These are phyloP conservation scores for Metopolophium dirhodum DNA, from an alignment of 1,140 invertebrate species.

Conservation along the genomic window DNA sequence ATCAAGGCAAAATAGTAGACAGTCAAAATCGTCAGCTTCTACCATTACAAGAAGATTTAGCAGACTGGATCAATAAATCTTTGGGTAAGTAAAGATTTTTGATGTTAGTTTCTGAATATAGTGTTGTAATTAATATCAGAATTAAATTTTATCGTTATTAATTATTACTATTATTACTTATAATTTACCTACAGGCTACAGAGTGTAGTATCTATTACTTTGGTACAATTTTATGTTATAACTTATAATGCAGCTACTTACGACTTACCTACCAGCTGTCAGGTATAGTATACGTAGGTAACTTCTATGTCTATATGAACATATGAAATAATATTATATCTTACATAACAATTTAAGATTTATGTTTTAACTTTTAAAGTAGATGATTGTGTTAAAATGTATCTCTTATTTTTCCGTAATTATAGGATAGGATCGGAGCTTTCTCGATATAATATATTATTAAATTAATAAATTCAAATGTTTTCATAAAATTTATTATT, in stretches of 20 bases:
- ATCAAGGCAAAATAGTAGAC: constrained; percentile 76
- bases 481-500: background rate
- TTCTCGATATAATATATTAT: too few relatives aligned
- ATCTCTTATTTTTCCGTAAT: too few relatives aligned
- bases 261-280: background rate
- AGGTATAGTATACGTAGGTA: background rate
- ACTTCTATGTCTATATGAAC: background rate
- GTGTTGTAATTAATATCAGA: background rate
- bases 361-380: background rate
- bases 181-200: background rate
- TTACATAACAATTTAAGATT: background rate
- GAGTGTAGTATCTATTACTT: too few relatives aligned
- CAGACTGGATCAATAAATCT: constrained; percentile 85
- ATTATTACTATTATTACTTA: background rate
- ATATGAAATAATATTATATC: background rate
- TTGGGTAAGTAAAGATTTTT: constrained; percentile 72
- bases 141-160: background rate
- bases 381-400: background rate
- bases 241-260: too few relatives aligned
- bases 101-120: background rate
- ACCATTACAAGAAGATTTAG: constrained; percentile 82
- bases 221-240: too few relatives aligned
- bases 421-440: too few relatives aligned
- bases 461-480: background rate
- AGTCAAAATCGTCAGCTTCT: constrained; percentile 80